Evolutionary conservation across 92 coral and sea anemone genomes (phyloP).

Genomic region (Desmophyllum pertusum): DNA sequence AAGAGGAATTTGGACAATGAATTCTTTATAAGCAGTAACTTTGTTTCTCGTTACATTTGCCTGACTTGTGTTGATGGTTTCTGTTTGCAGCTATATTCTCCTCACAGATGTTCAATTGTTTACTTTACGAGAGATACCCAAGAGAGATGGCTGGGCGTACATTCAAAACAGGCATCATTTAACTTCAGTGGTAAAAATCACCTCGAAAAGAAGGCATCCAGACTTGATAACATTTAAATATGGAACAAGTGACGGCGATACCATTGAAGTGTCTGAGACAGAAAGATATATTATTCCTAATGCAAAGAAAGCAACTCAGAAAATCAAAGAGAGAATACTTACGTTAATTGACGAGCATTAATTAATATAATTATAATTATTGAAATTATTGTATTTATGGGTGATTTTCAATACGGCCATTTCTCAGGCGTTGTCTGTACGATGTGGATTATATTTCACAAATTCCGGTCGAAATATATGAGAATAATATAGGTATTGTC

Average conservation of each 20-base stretch:
- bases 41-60: not conserved
- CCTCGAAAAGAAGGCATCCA: conserved; percentile 93
- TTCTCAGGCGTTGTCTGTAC: not conserved
- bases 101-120: conserved; percentile 90
- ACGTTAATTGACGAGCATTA: conserved; percentile 20
- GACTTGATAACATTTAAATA: conserved; percentile 91
- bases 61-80: conserved; percentile 3
- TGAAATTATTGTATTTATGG: not conserved
- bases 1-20: too few species aligned
- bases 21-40: not conserved
- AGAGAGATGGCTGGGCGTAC: conserved; percentile 90
- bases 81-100: conserved; percentile 74
- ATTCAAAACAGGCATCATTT: conserved; percentile 91
- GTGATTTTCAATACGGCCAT: not conserved
- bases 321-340: conserved; percentile 86
- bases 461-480: too few species aligned
- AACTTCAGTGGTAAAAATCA: conserved; percentile 76
- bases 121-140: conserved; percentile 84
- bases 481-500: too few species aligned
- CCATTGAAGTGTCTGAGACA: conserved; percentile 56
- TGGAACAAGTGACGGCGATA: conserved; percentile 60
- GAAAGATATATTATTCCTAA: conserved; percentile 88
- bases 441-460: too few species aligned
- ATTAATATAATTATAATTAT: not conserved
- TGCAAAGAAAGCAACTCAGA: conserved; percentile 83